A percentile compares a stretch with the other conserved stretches of the same genome.
phyloP scores from a whole-genome alignment of 2,113 vertebrate genomes.

The Choloepus hoffmanni region DNA sequence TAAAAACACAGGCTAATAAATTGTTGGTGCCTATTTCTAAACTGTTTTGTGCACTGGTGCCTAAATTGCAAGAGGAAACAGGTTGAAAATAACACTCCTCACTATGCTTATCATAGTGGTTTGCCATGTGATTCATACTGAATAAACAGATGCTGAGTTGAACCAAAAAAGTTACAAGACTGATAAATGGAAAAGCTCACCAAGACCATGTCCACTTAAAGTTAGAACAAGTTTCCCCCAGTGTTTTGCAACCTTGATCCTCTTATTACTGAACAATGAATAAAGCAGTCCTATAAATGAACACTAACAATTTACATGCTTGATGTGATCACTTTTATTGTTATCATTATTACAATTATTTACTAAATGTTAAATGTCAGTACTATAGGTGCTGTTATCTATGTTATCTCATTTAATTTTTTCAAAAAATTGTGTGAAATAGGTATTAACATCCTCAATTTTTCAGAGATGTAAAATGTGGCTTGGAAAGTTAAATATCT shows the following conservation, averaged over 20 bases:
- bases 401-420: neutral
- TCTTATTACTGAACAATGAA: neutral
- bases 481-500: neutral
- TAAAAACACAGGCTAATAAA: slow-evolving; percentile 12
- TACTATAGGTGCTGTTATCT: neutral
- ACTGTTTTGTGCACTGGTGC: neutral
- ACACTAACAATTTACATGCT: neutral
- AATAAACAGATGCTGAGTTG: slow-evolving; percentile 32
- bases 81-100: neutral
- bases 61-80: slow-evolving; percentile 40
- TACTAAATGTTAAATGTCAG: neutral
- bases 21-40: neutral
- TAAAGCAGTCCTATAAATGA: neutral
- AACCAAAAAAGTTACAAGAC: neutral
- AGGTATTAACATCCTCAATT: neutral
- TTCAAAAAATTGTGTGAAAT: neutral
- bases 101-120: neutral
- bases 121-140: neutral
- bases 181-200: neutral
- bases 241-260: neutral
- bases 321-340: neutral
- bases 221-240: neutral
- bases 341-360: neutral
- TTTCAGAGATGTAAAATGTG: neutral
- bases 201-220: neutral